Evolutionary conservation across 2,888 invertebrate species (phyloP).

Genomic region (Trisateles emortualis): DNA sequence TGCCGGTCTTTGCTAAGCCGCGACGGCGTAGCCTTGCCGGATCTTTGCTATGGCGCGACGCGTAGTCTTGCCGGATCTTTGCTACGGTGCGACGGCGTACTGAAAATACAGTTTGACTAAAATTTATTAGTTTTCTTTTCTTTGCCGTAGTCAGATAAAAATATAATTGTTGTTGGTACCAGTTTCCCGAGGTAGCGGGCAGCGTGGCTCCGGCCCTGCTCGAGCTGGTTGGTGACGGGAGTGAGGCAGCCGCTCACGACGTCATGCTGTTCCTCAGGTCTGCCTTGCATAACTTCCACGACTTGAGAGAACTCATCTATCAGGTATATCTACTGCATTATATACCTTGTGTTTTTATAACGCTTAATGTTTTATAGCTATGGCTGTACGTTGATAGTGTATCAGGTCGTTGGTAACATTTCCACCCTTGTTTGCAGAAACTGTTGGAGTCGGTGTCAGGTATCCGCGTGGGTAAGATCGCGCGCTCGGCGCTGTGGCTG

Average conservation of each 20-base stretch:
- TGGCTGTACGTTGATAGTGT: too few relatives aligned
- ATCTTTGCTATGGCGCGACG: too few relatives aligned
- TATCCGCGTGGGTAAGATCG: slow-evolving; percentile 96
- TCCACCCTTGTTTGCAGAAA: slow-evolving; percentile 67
- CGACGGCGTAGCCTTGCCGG: too few relatives aligned
- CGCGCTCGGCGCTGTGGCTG: slow-evolving; percentile 98
- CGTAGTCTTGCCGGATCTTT: too few relatives aligned
- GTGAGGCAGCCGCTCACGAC: slow-evolving; percentile 96
- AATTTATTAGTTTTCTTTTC: too few relatives aligned
- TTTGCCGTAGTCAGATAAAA: too few relatives aligned
- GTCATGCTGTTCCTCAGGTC: slow-evolving; percentile 98
- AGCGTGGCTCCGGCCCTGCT: slow-evolving; percentile 97
- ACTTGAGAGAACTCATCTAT: slow-evolving; percentile 93
- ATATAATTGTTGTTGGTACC: background rate
- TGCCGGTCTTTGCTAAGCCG: too few relatives aligned
- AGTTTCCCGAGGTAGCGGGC: slow-evolving; percentile 97
- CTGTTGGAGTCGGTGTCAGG: slow-evolving; percentile 93
- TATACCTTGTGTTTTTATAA: too few relatives aligned
- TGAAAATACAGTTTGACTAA: too few relatives aligned
- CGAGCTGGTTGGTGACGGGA: slow-evolving; percentile 96
- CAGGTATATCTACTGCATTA: slow-evolving; percentile 79
- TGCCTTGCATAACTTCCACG: slow-evolving; percentile 97
- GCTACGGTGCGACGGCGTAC: too few relatives aligned
- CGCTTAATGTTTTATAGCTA: too few relatives aligned
- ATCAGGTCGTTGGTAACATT: background rate